Evolutionary conservation across 2,113 vertebrate genomes (phyloP).

Genomic region (Aplodontia rufa): DNA sequence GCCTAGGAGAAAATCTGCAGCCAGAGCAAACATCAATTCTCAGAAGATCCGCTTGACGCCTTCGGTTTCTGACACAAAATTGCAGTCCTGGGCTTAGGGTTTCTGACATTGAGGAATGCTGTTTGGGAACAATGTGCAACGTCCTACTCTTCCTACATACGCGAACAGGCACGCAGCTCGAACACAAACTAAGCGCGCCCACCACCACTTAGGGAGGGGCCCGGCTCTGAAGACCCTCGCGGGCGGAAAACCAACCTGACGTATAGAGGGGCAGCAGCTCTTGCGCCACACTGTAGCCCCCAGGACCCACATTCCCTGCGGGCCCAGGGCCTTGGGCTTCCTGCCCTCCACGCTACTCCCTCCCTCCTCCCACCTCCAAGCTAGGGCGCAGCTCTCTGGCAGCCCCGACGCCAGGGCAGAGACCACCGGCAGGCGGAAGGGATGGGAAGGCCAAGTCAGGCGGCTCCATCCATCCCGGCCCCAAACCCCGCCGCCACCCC

Average conservation of each 20-base stretch:
- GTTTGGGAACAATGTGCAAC: conserved; percentile 29
- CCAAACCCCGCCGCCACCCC: background rate
- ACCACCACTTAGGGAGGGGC: background rate
- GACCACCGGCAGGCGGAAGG: background rate
- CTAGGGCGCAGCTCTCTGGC: background rate
- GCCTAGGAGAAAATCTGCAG: background rate
- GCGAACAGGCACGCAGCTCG: background rate
- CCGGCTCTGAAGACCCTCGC: background rate
- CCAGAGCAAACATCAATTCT: background rate
- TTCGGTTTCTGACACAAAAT: background rate
- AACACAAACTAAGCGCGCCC: background rate
- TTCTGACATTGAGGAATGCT: conserved; percentile 59
- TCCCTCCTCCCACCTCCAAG: background rate
- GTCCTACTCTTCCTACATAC: background rate
- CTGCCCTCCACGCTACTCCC: background rate
- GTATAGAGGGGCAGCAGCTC: background rate
- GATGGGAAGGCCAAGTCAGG: background rate
- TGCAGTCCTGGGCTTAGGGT: background rate
- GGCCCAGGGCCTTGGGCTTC: background rate
- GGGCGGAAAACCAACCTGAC: background rate
- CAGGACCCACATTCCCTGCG: background rate
- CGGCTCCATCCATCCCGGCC: background rate
- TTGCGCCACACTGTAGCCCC: background rate
- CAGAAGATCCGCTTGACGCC: background rate
- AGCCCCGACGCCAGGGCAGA: background rate